Conservation (phyloP, 2,888 invertebrate genomes). For the Fissipunctia ypsillon region DNA sequence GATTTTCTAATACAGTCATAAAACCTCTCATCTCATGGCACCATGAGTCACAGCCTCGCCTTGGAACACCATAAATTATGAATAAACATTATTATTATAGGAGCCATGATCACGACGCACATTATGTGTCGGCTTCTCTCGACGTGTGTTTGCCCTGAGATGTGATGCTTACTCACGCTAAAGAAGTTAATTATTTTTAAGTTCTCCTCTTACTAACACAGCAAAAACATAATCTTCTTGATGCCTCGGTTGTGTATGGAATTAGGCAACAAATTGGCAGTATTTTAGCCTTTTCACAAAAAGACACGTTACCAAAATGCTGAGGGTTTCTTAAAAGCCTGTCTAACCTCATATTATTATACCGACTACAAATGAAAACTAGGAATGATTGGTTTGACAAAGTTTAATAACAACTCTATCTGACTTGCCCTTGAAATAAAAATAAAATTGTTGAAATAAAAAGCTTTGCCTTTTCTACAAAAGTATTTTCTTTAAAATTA, state of each 20-base stretch:
- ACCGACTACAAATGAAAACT: too few relatives aligned
- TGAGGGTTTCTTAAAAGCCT: background rate
- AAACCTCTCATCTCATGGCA: slow-evolving; percentile 62
- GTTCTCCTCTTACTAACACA: slow-evolving; percentile 3
- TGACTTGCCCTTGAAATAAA: too few relatives aligned
- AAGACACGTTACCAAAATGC: background rate
- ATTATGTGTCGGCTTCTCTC: slow-evolving; percentile 65
- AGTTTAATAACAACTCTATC: too few relatives aligned
- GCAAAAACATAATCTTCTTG: background rate
- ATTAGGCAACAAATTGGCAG: too few relatives aligned
- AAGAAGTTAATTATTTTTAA: slow-evolving; percentile 3
- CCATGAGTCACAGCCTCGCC: slow-evolving; percentile 74
- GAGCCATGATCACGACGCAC: slow-evolving; percentile 67
- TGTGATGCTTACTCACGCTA: slow-evolving; percentile 58
- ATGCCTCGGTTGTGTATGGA: too few relatives aligned
- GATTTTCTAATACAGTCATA: slow-evolving; percentile 42
- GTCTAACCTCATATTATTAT: too few relatives aligned
- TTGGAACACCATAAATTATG: slow-evolving; percentile 78
- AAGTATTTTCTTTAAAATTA: too few relatives aligned
- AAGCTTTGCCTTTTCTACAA: too few relatives aligned
- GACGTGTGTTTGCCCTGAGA: slow-evolving; percentile 30
- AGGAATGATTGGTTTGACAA: too few relatives aligned
- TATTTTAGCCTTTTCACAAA: background rate
- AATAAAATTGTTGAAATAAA: too few relatives aligned
- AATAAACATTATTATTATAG: slow-evolving; percentile 83